Evolutionary conservation across 2,113 vertebrate species (phyloP).

Genomic region (Hydrochoerus hydrochaeris): DNA sequence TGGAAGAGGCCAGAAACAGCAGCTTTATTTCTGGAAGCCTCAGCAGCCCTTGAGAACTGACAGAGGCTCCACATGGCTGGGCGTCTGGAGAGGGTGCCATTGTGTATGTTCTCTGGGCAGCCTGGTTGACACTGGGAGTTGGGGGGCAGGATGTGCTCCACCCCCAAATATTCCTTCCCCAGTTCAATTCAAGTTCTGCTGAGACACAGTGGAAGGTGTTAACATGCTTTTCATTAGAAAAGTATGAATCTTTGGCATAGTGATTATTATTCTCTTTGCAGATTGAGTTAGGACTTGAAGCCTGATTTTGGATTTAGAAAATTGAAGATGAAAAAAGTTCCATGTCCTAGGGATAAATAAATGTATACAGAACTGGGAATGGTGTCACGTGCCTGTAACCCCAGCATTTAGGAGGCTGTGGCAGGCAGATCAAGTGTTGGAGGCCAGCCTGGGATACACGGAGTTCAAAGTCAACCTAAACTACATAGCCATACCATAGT

Average conservation of each 20-base stretch:
- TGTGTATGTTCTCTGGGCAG: neutral
- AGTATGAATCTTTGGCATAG: neutral
- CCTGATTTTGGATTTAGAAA: neutral
- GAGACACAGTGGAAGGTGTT: neutral
- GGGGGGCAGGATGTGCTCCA: constrained; percentile 10
- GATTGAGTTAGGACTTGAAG: neutral
- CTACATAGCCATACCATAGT: neutral
- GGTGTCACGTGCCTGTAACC: neutral
- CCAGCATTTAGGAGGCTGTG: neutral
- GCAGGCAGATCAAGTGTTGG: neutral
- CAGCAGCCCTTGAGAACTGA: neutral
- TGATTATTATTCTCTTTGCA: neutral
- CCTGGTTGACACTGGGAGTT: neutral
- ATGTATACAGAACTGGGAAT: neutral
- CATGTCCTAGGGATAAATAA: neutral
- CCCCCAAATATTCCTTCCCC: neutral
- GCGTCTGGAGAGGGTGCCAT: no score
- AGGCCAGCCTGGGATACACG: neutral
- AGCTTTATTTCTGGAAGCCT: neutral
- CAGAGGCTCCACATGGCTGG: neutral
- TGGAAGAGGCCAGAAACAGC: neutral
- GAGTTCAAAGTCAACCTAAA: neutral
- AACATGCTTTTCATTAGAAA: neutral
- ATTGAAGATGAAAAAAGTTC: neutral
- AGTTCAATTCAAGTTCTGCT: neutral